Base-by-base conservation (phyloP, 2,113 vertebrate genomes). In the Indri indri region DNA sequence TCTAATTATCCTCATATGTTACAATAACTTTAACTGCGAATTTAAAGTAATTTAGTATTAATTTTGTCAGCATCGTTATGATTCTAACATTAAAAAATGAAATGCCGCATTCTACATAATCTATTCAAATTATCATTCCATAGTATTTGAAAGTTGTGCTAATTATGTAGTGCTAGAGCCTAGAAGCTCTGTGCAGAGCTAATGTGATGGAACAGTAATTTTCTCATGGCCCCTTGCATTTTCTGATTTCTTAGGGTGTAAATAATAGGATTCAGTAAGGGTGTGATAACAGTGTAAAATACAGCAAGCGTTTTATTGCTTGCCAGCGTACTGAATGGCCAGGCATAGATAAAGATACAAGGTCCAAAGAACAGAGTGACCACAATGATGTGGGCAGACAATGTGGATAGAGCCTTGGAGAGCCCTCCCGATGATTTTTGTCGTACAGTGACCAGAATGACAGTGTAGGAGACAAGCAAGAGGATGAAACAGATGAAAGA, bases 161-260 rank as follows among this genome's bases (percentile, higher is more conserved):
- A 87, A 42, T 37, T 57, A 83, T 9, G n/a, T 40, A 52, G 3
- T 79, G 3, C 4, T 95, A 27, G 91, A 89, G 27, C 76, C 42
- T 71, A 91, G 66, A 93, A 81, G 32, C 12, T 94, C 42, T 88
- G 40, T 32, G 16, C 65, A 59, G 52, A 77, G 8, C 18, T 76
- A 34, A 91, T 22, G 0, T 89, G 52, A 34, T 74, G 84, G 16
- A 61, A 42, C 32, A 66, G 34, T 71, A 97, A 65, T 65, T 94
- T 98, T 54, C 45, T 97, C 90, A 98, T 95, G 3, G 96, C 91
- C 40, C 17, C 77, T 92, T 95, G 96, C 91, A 98, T 96, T 71
- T 98, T 95, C 81, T 96, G 94, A 57, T 98, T 98, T 73, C 96
- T 98, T 40, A 97, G 61, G 20, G 97, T 98, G 1, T 98, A 98